Percentiles rank a stretch among this genome's conserved stretches.
These are phyloP conservation scores for Sthenelais limicola DNA, from an alignment of 2,888 invertebrate genomes.

Conservation along the genomic window DNA sequence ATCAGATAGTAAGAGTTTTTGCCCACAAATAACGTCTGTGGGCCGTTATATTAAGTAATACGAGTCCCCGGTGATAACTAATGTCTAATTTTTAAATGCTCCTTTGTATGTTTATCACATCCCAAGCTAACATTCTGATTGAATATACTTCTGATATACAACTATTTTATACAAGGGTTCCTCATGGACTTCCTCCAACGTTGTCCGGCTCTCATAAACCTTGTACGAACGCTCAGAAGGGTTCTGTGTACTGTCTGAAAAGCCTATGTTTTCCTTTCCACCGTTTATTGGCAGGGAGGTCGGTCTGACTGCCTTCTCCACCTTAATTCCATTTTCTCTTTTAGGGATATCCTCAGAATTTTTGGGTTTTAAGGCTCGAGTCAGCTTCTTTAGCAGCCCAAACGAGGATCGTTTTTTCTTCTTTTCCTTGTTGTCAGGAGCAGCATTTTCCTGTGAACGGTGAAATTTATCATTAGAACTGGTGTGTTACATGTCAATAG, in stretches of 20 bases:
- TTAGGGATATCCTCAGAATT: slow-evolving; percentile 25
- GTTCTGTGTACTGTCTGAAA: too few relatives aligned
- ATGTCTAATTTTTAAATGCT: too few relatives aligned
- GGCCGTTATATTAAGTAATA: too few relatives aligned
- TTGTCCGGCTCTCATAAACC: too few relatives aligned
- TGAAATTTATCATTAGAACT: too few relatives aligned
- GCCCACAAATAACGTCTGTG: too few relatives aligned
- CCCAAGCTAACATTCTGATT: slow-evolving; percentile 7
- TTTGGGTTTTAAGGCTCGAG: slow-evolving; percentile 5
- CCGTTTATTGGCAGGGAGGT: not conserved
- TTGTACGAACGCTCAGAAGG: too few relatives aligned
- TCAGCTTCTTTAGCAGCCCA: slow-evolving; percentile 15
- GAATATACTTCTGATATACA: slow-evolving; percentile 32
- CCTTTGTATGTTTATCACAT: too few relatives aligned
- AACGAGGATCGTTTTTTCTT: slow-evolving; percentile 16
- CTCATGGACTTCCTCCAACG: slow-evolving; percentile 17
- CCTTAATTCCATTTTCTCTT: not conserved
- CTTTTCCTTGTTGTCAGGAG: slow-evolving; percentile 9
- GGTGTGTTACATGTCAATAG: too few relatives aligned
- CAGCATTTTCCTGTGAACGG: slow-evolving; percentile 24
- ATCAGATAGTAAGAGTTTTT: too few relatives aligned
- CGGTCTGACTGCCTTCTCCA: slow-evolving; percentile 10
- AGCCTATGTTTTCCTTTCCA: not conserved
- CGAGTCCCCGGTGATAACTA: too few relatives aligned
- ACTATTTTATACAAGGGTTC: slow-evolving; percentile 27